These are phyloP conservation scores for Butastur rufipennis DNA, from an alignment of 2,113 vertebrate species.

Conservation along the genomic window DNA sequence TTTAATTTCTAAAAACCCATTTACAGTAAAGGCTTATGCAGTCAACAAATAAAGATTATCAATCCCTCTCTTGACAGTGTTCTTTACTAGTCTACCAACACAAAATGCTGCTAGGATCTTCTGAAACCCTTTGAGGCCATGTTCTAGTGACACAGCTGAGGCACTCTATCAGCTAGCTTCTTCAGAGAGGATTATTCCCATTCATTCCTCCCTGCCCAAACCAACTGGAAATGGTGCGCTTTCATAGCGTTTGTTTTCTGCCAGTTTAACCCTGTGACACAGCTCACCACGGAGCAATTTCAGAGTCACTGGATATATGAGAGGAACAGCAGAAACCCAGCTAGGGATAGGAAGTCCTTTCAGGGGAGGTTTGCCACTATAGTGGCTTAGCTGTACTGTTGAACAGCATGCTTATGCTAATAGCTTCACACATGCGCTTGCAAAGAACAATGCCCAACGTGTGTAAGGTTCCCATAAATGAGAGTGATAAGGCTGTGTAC, in stretches of 20 bases:
- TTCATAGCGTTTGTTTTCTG: not conserved
- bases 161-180: not conserved
- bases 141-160: not conserved
- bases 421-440: fast-evolving
- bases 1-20: not conserved
- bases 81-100: not conserved
- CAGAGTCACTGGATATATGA: not conserved
- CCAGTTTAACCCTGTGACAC: not conserved
- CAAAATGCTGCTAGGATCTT: not conserved
- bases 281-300: not conserved
- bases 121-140: not conserved
- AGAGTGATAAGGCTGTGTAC: not conserved
- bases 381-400: not conserved
- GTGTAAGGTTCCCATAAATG: not conserved
- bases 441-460: not conserved
- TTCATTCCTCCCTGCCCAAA: not conserved
- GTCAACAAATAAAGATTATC: not conserved
- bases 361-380: not conserved
- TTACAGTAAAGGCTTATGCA: not conserved
- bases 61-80: not conserved
- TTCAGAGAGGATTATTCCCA: not conserved
- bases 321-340: not conserved
- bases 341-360: not conserved
- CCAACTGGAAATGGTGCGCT: not conserved
- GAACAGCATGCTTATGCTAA: not conserved